These are phyloP conservation scores for Strigamia crassipes DNA, from an alignment of 2,888 invertebrate genomes.

Conservation along the genomic window DNA sequence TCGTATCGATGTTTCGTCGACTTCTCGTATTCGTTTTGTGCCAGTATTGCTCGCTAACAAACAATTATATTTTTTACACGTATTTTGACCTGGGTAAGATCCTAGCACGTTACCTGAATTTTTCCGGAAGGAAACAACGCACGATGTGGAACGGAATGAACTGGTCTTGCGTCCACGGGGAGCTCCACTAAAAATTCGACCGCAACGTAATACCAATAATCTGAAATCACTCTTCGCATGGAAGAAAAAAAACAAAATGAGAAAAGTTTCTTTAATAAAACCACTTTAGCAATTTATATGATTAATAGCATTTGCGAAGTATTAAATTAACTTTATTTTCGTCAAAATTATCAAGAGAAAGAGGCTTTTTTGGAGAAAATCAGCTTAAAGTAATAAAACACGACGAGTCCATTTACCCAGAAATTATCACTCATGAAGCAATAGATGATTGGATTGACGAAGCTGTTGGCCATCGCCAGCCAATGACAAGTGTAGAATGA, in stretches of 20 bases:
- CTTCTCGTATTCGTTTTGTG: not conserved
- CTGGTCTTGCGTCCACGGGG: slow-evolving; percentile 39
- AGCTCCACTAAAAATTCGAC: slow-evolving; percentile 15
- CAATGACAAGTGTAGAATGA: slow-evolving; percentile 52
- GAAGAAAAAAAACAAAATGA: slow-evolving; percentile 15
- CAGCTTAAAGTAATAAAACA: not conserved
- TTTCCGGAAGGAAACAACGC: slow-evolving; percentile 49
- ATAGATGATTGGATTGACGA: slow-evolving; percentile 54
- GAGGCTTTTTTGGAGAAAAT: not conserved
- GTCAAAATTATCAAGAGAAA: not conserved
- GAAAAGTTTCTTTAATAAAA: not conserved
- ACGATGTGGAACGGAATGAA: slow-evolving; percentile 48
- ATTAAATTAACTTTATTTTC: not conserved
- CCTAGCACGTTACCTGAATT: slow-evolving; percentile 43
- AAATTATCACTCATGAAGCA: slow-evolving; percentile 57
- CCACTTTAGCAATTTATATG: no score
- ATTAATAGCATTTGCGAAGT: no score
- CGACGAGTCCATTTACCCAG: slow-evolving; percentile 51
- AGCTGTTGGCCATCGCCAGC: slow-evolving; percentile 52
- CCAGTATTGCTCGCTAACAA: slow-evolving; percentile 4
- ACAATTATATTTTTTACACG: not conserved
- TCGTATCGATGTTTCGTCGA: slow-evolving; percentile 12
- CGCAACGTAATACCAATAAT: slow-evolving; percentile 43
- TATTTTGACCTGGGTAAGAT: not conserved
- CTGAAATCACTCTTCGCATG: slow-evolving; percentile 45